Conservation (phyloP, 2,888 invertebrate genomes). For the Pollenia griseotomentosa region DNA sequence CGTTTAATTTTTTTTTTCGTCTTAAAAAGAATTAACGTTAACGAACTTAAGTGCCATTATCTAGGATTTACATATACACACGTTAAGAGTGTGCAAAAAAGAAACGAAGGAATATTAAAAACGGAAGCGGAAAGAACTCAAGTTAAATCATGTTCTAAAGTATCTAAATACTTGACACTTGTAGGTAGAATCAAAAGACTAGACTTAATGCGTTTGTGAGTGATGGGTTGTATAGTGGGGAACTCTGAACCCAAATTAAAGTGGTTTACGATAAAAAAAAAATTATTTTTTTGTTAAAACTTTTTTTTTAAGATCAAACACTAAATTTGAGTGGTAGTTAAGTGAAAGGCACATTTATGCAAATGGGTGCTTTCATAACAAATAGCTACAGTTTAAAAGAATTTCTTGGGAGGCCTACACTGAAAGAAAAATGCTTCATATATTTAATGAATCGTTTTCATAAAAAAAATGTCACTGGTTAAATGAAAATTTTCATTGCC, state of each 20-base stretch:
- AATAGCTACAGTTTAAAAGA: too few relatives aligned
- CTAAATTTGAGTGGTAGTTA: conserved; percentile 1
- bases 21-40: conserved; percentile 52
- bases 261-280: not conserved
- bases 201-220: conserved; percentile 40
- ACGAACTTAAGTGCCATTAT: conserved; percentile 65
- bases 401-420: too few relatives aligned
- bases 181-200: conserved; percentile 41
- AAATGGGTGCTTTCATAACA: conserved; percentile 1
- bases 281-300: not conserved
- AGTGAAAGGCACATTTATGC: not conserved
- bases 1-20: not conserved
- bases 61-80: conserved; percentile 52
- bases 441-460: too few relatives aligned
- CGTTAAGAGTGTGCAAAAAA: conserved; percentile 1
- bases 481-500: too few relatives aligned
- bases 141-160: conserved; percentile 56
- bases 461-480: too few relatives aligned
- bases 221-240: not conserved
- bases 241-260: not conserved
- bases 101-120: conserved; percentile 2
- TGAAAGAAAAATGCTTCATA: too few relatives aligned
- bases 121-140: conserved; percentile 42
- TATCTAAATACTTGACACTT: conserved; percentile 58
- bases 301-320: conserved; percentile 27